These are phyloP conservation scores for Phortica variegata DNA, from an alignment of 1,140 invertebrate species.

Conservation along the genomic window DNA sequence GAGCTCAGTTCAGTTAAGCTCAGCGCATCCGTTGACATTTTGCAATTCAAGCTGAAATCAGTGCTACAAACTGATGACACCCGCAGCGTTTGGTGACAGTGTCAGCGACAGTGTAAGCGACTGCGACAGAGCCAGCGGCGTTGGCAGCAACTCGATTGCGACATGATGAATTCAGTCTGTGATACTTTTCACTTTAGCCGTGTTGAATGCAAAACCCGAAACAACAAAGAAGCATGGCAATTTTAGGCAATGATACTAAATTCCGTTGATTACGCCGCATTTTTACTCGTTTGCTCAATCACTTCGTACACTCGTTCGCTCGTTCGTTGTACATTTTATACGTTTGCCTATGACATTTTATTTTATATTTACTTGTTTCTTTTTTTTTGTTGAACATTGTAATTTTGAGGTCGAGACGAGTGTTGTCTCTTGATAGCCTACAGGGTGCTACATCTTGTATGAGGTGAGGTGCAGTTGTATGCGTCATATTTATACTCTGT, in stretches of 20 bases:
- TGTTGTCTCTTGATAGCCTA: too few species aligned
- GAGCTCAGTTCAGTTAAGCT: conserved; percentile 36
- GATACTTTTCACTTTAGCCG: too few species aligned
- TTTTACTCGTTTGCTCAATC: neutral
- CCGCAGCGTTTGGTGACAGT: conserved; percentile 25
- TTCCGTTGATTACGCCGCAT: conserved; percentile 38
- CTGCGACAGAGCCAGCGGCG: too few species aligned
- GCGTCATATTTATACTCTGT: too few species aligned
- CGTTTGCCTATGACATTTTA: conserved; percentile 17
- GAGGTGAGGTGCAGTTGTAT: too few species aligned
- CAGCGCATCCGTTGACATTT: neutral
- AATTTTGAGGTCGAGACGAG: too few species aligned
- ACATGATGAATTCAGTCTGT: too few species aligned
- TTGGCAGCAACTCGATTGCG: too few species aligned
- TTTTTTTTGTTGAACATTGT: conserved; percentile 1
- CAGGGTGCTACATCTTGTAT: too few species aligned
- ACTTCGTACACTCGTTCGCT: neutral
- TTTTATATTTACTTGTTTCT: neutral
- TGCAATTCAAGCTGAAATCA: conserved; percentile 22
- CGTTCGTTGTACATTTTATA: neutral
- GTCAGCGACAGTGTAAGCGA: too few species aligned
- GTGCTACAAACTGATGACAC: conserved; percentile 43
- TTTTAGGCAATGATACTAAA: conserved; percentile 40
- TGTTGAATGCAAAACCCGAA: too few species aligned
- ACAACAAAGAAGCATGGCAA: too few species aligned